Base-by-base conservation (phyloP, 2,113 vertebrate genomes). In the Caranx ignobilis region DNA sequence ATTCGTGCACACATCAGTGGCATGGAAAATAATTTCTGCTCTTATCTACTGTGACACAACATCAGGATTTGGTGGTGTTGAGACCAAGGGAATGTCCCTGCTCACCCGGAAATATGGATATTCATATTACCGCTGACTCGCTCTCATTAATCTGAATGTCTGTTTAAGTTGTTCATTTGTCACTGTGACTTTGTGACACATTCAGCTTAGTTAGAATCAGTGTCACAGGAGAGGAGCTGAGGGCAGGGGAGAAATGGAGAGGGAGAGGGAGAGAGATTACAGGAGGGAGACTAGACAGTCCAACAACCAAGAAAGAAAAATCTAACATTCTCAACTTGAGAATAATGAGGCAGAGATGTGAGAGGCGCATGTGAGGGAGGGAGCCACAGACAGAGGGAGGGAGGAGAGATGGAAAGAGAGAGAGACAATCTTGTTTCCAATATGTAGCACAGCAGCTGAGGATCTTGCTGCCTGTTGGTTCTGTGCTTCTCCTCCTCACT, bases 101-200 rank as follows among this genome's bases (percentile, higher is more conserved):
- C 47, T 77, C 67, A 77, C 48, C 26, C 56, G 3, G 43, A 91
- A 85, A 75, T 37, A 32, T 78, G 71, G 63, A 86, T 68, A 73
- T 80, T 82, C 61, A 86, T 68, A 73, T 80, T 82, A 57, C 68
- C 41, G n/a, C 52, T 68, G 72, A 81, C 43, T 66, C 66, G 71
- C 43, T 65, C 71, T 85, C 73, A 89, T 89, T 87, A 92, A 90
- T 90, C 62, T 60, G 52, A 88, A 76, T 43, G 81, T 84, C 84
- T 90, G 85, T 89, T 92, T 91, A 87, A 94, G 92, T 92, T 85
- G 67, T 85, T 86, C 41, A 75, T 93, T 84, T 90, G 82, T 90
- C 69, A 61, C 67, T 77, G 83, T 82, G 83, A 84, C 72, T 79
- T 82, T 75, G 87, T 86, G 87, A 91, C 81, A 87, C 6, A 75